Evolutionary conservation across 2,113 vertebrate genomes (phyloP), one percentile per base, ranked within the genome.

Genomic region (Cyphomyrus discorhynchus): DNA sequence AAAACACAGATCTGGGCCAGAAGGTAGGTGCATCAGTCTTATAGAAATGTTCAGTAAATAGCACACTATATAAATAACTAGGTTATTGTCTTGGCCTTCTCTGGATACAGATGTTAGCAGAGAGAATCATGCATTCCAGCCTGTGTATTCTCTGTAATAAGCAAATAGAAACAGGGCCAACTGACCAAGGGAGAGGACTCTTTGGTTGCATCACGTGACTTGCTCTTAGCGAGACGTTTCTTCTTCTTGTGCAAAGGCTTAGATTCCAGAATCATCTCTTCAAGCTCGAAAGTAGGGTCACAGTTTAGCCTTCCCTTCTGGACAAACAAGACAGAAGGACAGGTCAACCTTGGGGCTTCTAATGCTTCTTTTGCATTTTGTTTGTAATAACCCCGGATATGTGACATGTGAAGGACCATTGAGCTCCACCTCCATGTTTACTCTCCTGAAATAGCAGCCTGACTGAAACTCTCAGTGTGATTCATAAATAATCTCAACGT

Each of bases 241-340:
- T 99, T 99, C 93, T 99, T 99, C 95, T 99, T 99, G 93, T 99
- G 98, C 90, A 99, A 96, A 2, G 98, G 98, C 94, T 98, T 99
- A 87, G 98, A 97, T 93, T 99, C 98, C 89, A 99, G 95, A 93
- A 99, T 99, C 98, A 99, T 99, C 95, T 99, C 98, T 94, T 99
- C 98, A 53, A 99, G 96, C 93, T 99, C 98, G 92, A 99, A 99
- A 3, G 97, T 94, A 5, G 98, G 98, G 92, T 99, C 98, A 89
- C 98, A 99, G 91, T 99, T 99, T 52, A 99, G 94, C 92, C 97
- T 96, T 58, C 97, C 96, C 92, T 97, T 98, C 98, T 99, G 90
- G 35, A 66, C 24, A 62, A 42, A 84, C 9, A 50, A 56, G 74
- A 53, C 52, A 77, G 31, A 80, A 19, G 49, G 5, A 27, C 88